Evolutionary conservation across 35 echinoderm and acorn worm genomes (phyloP), one percentile per base, ranked within the genome.

Genomic region (Anneissia japonica): DNA sequence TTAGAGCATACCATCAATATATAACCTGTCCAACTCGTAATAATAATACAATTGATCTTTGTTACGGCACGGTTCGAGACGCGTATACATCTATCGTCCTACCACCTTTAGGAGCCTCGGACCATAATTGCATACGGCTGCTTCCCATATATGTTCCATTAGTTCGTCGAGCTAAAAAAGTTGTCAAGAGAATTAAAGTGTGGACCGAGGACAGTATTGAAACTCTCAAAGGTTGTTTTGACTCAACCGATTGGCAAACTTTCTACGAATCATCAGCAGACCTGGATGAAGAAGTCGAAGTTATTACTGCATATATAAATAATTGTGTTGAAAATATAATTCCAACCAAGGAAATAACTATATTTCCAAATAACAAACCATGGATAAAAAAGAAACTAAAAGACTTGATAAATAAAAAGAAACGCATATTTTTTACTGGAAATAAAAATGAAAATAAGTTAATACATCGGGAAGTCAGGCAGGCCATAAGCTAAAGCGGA

Each of bases 101-200:
- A 1, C 51, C 51, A 23, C 46, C 77, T 34, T 41, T 87, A n/a
- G 86, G 86, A 38, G 75, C 75, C 3, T 86, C 85, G 4, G 85
- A 87, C 74, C 86, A 87, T 32, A 87, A 87, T 55, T 46, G 41
- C 19, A 46, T 87, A 39, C 86, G 77, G 14, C 34, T 87, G 14
- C 30, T 87, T 29, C 39, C 86, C 0, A 40, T 30, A 17, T 87
- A 87, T 31, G 30, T 30, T 10, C 77, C 30, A 45, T 39, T 79
- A 33, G 32, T 87, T 3, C 26, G 56, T 39, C 10, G 86, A 33
- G 36, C 40, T 16, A 78, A 45, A 19, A 35, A 29, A 28, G 17
- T 28, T 21, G n/a, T 17, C 5, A 87, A 43, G 32, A 79, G 0
- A 34, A 35, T 80, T 19, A 78, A 80, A 51, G 80, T 46, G 1